A percentile compares a stretch with the other conserved stretches of the same genome.
Evolutionary conservation across 2,888 invertebrate species (phyloP).

Genomic region (Scaptomyza caliginosa): DNA sequence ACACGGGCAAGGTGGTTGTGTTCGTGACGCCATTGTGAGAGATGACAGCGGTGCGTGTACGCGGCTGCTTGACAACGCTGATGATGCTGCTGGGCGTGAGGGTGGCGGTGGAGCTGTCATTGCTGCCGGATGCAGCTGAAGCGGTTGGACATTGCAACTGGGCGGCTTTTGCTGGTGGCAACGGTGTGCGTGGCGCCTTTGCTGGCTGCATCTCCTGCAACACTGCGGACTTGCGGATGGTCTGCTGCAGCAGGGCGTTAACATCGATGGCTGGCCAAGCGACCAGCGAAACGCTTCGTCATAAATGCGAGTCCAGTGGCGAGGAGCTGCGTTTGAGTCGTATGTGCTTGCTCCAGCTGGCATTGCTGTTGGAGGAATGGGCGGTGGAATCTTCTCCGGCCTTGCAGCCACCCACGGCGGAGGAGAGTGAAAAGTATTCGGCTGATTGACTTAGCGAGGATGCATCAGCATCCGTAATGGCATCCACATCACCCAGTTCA

Average conservation of each 20-base stretch:
- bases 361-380: slow-evolving; percentile 3
- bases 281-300: slow-evolving; percentile 85
- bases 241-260: slow-evolving; percentile 83
- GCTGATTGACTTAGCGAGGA: slow-evolving; percentile 82
- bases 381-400: not conserved
- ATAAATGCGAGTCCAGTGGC: slow-evolving; percentile 82
- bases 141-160: slow-evolving; percentile 28
- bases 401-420: slow-evolving; percentile 41
- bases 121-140: slow-evolving; percentile 66
- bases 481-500: slow-evolving; percentile 47
- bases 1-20: slow-evolving; percentile 49
- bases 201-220: slow-evolving; percentile 77
- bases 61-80: slow-evolving; percentile 78
- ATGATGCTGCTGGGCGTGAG: slow-evolving; percentile 80
- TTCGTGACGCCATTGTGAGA: slow-evolving; percentile 71
- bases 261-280: slow-evolving; percentile 85
- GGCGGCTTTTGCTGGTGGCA: slow-evolving; percentile 5
- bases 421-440: slow-evolving; percentile 82
- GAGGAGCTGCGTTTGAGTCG: slow-evolving; percentile 76
- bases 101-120: slow-evolving; percentile 82
- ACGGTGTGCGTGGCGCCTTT: slow-evolving; percentile 15
- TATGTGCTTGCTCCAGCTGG: slow-evolving; percentile 78
- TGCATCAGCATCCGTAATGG: slow-evolving; percentile 71
- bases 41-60: slow-evolving; percentile 62
- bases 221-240: slow-evolving; percentile 82